Evolutionary conservation across 2,797 vertebrate species (phyloP).

Genomic region (Cyprinodon diabolis): DNA sequence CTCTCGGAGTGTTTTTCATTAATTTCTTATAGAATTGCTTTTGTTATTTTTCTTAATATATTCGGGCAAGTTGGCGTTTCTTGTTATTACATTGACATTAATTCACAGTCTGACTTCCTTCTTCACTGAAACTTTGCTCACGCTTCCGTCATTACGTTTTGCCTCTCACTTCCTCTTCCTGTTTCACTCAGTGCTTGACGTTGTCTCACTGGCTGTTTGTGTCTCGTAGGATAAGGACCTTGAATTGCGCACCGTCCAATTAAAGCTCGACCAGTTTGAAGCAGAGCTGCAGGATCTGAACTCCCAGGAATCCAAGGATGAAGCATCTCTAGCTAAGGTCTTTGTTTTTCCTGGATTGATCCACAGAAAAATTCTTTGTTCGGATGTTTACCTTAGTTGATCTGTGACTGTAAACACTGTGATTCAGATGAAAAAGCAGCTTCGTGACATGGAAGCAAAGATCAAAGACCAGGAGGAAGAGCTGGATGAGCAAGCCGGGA

Average conservation of each 20-base stretch:
- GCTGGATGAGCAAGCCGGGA: constrained; percentile 96
- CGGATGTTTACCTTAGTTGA: not conserved
- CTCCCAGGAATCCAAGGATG: constrained; percentile 96
- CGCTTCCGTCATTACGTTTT: not conserved
- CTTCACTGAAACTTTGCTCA: not conserved
- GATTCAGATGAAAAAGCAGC: constrained; percentile 85
- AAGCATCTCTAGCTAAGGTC: constrained; percentile 93
- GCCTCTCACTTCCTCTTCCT: constrained; percentile 2
- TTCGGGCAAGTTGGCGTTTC: no score
- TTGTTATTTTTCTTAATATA: no score
- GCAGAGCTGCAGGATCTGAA: constrained; percentile 94
- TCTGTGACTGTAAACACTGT: not conserved
- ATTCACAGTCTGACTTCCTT: not conserved
- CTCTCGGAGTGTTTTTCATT: no score
- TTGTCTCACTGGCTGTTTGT: constrained; percentile 5
- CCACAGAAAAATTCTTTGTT: not conserved
- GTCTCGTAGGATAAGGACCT: constrained; percentile 90
- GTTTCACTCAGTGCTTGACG: not conserved
- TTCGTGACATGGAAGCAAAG: constrained; percentile 93
- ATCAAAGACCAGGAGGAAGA: constrained; percentile 98
- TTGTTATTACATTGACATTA: no score
- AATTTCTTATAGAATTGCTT: no score
- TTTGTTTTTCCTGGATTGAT: not conserved
- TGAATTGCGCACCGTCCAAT: constrained; percentile 85
- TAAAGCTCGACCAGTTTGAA: constrained; percentile 91